Conservation (phyloP, 2,113 vertebrate species). For the Pygoscelis antarcticus region DNA sequence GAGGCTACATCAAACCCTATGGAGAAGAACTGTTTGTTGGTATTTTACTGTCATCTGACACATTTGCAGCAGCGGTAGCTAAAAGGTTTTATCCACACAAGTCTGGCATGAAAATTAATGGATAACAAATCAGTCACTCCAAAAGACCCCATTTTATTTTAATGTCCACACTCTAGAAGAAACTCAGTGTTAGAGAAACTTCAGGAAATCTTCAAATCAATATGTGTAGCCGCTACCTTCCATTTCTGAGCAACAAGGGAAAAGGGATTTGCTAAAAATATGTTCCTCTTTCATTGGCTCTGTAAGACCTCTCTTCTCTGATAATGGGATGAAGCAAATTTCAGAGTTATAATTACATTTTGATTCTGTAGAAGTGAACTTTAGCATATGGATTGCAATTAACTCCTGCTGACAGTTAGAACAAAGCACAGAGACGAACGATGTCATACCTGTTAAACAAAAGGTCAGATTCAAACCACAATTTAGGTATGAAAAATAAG, state of each 20-base stretch:
- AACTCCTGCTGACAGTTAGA: constrained; percentile 14
- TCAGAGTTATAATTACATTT: constrained; percentile 48
- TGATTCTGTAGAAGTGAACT: constrained; percentile 22
- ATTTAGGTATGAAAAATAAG: neutral
- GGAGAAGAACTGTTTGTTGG: neutral
- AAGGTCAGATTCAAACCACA: neutral
- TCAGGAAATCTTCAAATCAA: neutral
- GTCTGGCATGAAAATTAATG: neutral
- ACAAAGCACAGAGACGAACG: neutral
- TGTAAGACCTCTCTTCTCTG: neutral
- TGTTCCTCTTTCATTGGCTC: neutral
- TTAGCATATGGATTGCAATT: constrained; percentile 24
- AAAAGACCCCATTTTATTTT: neutral
- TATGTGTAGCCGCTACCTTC: neutral
- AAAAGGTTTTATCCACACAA: neutral
- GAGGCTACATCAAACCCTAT: neutral
- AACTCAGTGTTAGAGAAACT: neutral
- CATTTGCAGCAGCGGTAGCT: neutral
- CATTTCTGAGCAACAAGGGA: neutral
- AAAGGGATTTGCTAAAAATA: neutral
- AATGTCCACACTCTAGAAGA: neutral
- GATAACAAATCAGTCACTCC: neutral
- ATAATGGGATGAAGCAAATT: neutral
- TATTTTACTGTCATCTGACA: neutral
- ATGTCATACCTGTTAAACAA: constrained; percentile 35